These are phyloP conservation scores for Neosalanx taihuensis DNA, from an alignment of 2,797 vertebrate genomes.

Conservation along the genomic window DNA sequence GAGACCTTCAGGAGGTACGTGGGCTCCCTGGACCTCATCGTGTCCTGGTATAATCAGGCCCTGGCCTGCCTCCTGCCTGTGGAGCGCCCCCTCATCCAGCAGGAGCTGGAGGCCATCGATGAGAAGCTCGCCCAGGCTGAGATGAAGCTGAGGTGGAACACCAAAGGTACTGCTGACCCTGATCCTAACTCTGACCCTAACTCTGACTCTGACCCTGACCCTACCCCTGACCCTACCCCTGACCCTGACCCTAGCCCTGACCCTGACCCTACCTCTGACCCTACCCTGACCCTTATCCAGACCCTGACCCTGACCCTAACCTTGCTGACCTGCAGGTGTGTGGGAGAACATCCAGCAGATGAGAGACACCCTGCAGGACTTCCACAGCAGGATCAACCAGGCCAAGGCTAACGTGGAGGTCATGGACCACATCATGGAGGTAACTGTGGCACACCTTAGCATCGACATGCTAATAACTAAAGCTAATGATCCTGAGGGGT, in stretches of 20 bases:
- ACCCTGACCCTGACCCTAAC: too few species aligned
- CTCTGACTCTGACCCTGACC: too few species aligned
- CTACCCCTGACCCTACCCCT: too few species aligned
- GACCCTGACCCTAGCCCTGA: too few species aligned
- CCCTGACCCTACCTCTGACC: too few species aligned
- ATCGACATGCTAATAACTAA: too few species aligned
- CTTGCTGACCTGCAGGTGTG: constrained; percentile 13
- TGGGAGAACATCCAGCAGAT: constrained; percentile 35
- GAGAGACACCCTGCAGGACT: constrained; percentile 21
- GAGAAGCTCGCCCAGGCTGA: constrained; percentile 49
- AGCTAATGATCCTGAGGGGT: too few species aligned
- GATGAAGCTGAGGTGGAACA: constrained; percentile 65
- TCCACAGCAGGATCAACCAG: constrained; percentile 36
- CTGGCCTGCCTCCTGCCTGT: constrained; percentile 51
- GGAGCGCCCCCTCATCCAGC: constrained; percentile 67
- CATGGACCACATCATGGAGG: constrained; percentile 40
- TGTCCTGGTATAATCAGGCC: constrained; percentile 77
- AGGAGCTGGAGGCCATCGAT: constrained; percentile 64
- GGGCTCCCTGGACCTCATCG: constrained; percentile 72
- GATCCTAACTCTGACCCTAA: too few species aligned
- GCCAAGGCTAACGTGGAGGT: constrained; percentile 45
- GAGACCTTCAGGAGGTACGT: constrained; percentile 69
- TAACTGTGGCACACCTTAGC: constrained; percentile 12
- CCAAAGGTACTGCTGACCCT: constrained; percentile 55
- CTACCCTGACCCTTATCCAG: too few species aligned